Conservation (phyloP, 2,797 vertebrate species). For the Enteromius radiatus region DNA sequence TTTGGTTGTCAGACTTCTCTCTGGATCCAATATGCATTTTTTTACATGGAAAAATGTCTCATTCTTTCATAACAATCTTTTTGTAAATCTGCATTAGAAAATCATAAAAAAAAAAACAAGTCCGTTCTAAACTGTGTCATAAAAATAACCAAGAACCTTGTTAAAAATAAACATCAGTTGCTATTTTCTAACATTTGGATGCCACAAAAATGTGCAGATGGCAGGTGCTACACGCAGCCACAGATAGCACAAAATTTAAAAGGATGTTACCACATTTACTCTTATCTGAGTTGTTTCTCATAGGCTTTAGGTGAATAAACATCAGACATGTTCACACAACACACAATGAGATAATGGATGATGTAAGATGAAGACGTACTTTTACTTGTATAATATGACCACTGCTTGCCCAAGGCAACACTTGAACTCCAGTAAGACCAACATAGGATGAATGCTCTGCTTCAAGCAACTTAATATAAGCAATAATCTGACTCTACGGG, state of each 20-base stretch:
- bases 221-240: not conserved
- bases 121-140: not conserved
- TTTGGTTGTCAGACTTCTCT: not conserved
- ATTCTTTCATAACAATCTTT: not conserved
- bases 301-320: conserved; percentile 1
- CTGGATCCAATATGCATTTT: not conserved
- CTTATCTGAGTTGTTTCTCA: not conserved
- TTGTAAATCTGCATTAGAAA: not conserved
- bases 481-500: not conserved
- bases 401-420: not conserved
- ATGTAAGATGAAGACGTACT: not conserved
- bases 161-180: conserved; percentile 5
- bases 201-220: not conserved
- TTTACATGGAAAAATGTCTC: not conserved
- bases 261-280: conserved; percentile 14
- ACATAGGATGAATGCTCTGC: conserved; percentile 1
- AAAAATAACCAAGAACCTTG: not conserved
- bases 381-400: not conserved
- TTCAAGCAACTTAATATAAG: conserved; percentile 5
- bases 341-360: conserved; percentile 7
- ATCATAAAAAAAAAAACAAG: not conserved
- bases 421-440: conserved; percentile 12
- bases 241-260: not conserved
- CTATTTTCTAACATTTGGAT: not conserved
- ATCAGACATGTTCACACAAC: not conserved